A percentile compares a stretch with the other conserved stretches of the same genome.
These are phyloP conservation scores for Urosaurus nigricauda DNA, from an alignment of 2,797 vertebrate genomes.

Conservation along the genomic window DNA sequence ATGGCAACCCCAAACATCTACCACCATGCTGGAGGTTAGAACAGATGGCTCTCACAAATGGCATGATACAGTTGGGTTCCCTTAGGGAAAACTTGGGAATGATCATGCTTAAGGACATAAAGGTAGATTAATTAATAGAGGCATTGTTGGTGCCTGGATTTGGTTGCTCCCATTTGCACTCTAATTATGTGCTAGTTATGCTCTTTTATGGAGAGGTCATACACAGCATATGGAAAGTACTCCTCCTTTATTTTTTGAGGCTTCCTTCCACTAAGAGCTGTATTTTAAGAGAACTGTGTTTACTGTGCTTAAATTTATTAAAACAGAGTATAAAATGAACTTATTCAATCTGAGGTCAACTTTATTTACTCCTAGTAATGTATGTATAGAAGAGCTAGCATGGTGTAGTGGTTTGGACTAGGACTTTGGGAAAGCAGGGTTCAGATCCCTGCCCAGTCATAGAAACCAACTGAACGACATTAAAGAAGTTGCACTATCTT, in stretches of 20 bases:
- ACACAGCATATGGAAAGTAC: not conserved
- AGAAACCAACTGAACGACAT: too few species aligned
- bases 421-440: too few species aligned
- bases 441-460: too few species aligned
- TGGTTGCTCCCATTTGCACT: conserved; percentile 2
- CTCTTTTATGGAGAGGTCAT: not conserved
- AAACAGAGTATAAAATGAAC: not conserved
- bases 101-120: conserved; percentile 17
- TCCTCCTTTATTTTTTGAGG: not conserved
- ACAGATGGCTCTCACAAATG: conserved; percentile 29
- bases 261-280: not conserved
- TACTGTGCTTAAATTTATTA: not conserved
- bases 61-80: conserved; percentile 33
- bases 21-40: not conserved
- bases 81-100: conserved; percentile 11
- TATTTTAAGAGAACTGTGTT: not conserved
- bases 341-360: not conserved
- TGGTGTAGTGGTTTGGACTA: not conserved
- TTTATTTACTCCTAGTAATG: not conserved
- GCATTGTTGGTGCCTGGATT: conserved; percentile 13
- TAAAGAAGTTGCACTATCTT: too few species aligned
- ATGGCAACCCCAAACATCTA: conserved; percentile 5
- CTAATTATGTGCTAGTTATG: not conserved
- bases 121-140: conserved; percentile 29
- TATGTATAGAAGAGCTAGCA: not conserved